phyloP scores from a whole-genome alignment of 2,888 invertebrate genomes.

The Lithophane leautieri region DNA sequence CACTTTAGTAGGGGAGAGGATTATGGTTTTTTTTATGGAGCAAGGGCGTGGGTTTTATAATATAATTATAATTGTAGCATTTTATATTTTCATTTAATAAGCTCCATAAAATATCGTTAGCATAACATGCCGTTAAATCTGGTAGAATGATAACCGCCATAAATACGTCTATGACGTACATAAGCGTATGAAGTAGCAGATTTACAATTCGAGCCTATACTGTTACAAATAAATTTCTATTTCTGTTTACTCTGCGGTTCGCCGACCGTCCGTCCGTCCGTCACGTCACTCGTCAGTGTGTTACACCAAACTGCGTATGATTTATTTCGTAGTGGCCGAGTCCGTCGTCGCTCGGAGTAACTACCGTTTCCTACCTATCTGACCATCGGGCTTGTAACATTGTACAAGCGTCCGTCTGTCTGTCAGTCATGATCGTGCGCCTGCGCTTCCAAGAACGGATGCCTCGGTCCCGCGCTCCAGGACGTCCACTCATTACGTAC shows the following conservation, averaged over 20 bases:
- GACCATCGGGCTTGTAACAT: constrained; percentile 61
- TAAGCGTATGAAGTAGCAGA: constrained; percentile 29
- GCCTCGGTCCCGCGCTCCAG: constrained; percentile 74
- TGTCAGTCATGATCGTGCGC: constrained; percentile 71
- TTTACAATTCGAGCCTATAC: constrained; percentile 31
- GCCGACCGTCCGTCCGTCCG: constrained; percentile 55
- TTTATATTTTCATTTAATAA: constrained; percentile 17
- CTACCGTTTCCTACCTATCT: constrained; percentile 69
- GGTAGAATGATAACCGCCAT: not conserved
- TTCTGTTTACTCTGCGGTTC: constrained; percentile 53
- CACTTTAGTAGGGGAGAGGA: constrained; percentile 57
- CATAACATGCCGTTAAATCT: constrained; percentile 22
- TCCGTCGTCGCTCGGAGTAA: constrained; percentile 47
- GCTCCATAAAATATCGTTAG: constrained; percentile 17
- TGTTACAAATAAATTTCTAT: constrained; percentile 56
- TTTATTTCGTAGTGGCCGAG: constrained; percentile 43
- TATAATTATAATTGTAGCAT: constrained; percentile 15
- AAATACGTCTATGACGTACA: constrained; percentile 38
- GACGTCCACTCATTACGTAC: constrained; percentile 74
- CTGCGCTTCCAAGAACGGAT: constrained; percentile 79
- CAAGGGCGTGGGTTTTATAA: constrained; percentile 62
- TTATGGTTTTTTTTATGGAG: constrained; percentile 63
- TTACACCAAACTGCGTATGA: constrained; percentile 50
- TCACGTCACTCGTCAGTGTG: constrained; percentile 47
- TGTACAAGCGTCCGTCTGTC: constrained; percentile 78